Percentiles rank a stretch among this genome's conserved stretches.
Conservation (phyloP, 2,113 vertebrate genomes). For the Cyprinodon tularosa region DNA sequence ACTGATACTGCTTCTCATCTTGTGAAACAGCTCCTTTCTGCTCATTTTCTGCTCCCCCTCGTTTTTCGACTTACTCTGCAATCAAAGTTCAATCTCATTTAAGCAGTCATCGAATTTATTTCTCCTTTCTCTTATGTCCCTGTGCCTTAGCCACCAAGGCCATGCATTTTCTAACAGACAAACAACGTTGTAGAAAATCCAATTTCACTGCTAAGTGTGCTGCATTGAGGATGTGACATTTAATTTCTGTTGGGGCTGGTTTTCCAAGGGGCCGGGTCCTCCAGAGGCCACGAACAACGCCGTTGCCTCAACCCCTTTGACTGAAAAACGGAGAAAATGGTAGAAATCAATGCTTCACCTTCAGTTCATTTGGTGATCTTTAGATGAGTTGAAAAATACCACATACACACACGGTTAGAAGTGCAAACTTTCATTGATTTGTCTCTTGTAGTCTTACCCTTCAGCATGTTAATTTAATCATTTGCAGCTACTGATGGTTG, state of each 20-base stretch:
- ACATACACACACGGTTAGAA: conserved; percentile 7
- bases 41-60: conserved; percentile 4
- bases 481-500: conserved; percentile 43
- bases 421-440: conserved; percentile 37
- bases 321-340: conserved; percentile 15
- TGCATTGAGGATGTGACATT: conserved; percentile 63
- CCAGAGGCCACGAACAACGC: conserved; percentile 46
- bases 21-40: conserved; percentile 15
- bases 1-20: conserved; percentile 4
- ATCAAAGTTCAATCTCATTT: conserved; percentile 52
- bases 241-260: conserved; percentile 62
- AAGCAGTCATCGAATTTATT: conserved; percentile 30
- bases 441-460: conserved; percentile 16
- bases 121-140: conserved; percentile 16
- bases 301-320: conserved; percentile 39
- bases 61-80: conserved; percentile 23
- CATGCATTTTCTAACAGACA: conserved; percentile 44
- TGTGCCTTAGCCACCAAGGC: conserved; percentile 21
- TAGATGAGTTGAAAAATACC: conserved; percentile 38
- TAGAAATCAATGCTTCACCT: conserved; percentile 50
- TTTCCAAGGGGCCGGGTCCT: conserved; percentile 38
- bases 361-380: conserved; percentile 49
- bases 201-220: conserved; percentile 68
- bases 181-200: conserved; percentile 60
- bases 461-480: conserved; percentile 55